Base-by-base conservation (phyloP, 2,113 vertebrate genomes). In the Macquaria australasica region DNA sequence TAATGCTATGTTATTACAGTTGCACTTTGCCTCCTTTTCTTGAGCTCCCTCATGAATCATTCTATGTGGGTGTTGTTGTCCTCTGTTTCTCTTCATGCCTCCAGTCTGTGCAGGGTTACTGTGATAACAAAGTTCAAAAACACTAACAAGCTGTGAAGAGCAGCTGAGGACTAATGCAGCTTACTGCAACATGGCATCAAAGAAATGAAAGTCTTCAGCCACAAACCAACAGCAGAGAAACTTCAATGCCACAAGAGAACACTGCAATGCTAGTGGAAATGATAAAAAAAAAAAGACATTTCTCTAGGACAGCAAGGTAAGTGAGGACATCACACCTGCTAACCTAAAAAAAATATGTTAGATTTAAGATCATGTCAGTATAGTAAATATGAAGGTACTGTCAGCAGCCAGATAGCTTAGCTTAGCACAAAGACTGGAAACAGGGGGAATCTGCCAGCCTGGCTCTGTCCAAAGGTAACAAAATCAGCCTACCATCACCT, bases 41-140 rank as follows among this genome's bases (percentile, higher is more conserved):
- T 45, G 12, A 50, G 16, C 70, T 79, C 51, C 60, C 56, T n/a
- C 28, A n/a, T 88, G 83, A 88, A 81, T 88, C 85, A 88, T 79
- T 59, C 48, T 72, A 72, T 56, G 89, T 90, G 83, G 83, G 81
- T 73, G 86, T 83, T 89, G 84, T 89, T 77, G 63, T 72, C 71
- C 58, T 69, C 69, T 71, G 68, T 87, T 74, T 86, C 53, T 76
- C 53, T 68, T 62, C 78, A 51, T 84, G 91, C 25, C 69, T 75
- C 39, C 62, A 14, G 6, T 79, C 58, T 83, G 60, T 74, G 56
- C 55, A 25, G 58, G 55, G 77, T 91, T 87, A 87, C 89, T 88
- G 80, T 62, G 55, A 87, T 78, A 83, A 91, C 86, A 72, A 84
- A 84, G 72, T 73, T 88, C 78, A 87, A 48, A 84, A 70, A 41